phyloP scores from a whole-genome alignment of 2,888 invertebrate species.

The Sussaba pulchella region DNA sequence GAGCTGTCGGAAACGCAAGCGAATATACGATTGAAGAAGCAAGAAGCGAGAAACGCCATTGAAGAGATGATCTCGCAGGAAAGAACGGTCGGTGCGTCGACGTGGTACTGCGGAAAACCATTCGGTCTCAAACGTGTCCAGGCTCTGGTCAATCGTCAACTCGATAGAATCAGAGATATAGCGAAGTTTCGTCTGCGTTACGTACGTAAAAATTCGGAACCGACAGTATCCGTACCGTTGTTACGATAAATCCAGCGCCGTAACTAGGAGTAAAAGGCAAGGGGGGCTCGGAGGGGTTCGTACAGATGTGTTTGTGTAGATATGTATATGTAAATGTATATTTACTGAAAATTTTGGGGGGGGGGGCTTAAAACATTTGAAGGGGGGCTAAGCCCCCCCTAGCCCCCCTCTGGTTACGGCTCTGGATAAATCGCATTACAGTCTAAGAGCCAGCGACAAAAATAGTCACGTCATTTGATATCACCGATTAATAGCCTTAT shows the following conservation, averaged over 20 bases:
- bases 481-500: too few relatives aligned
- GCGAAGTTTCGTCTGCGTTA: constrained; percentile 66
- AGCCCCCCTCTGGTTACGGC: too few relatives aligned
- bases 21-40: constrained; percentile 48
- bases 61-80: constrained; percentile 54
- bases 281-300: too few relatives aligned
- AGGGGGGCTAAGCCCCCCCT: too few relatives aligned
- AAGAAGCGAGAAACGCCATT: constrained; percentile 45
- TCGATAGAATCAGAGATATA: constrained; percentile 66
- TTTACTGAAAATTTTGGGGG: too few relatives aligned
- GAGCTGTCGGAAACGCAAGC: constrained; percentile 55
- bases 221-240: constrained; percentile 56
- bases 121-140: constrained; percentile 58
- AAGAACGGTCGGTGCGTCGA: constrained; percentile 44
- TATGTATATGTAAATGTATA: too few relatives aligned
- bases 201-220: constrained; percentile 64
- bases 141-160: constrained; percentile 56
- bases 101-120: constrained; percentile 56
- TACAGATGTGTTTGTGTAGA: too few relatives aligned
- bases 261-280: too few relatives aligned
- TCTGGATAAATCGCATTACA: too few relatives aligned
- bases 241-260: constrained; percentile 26
- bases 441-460: too few relatives aligned
- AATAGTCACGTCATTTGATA: too few relatives aligned
- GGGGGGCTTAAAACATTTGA: too few relatives aligned